Conservation (phyloP, 2,888 invertebrate species). For the Hydrotaea cyrtoneurina region DNA sequence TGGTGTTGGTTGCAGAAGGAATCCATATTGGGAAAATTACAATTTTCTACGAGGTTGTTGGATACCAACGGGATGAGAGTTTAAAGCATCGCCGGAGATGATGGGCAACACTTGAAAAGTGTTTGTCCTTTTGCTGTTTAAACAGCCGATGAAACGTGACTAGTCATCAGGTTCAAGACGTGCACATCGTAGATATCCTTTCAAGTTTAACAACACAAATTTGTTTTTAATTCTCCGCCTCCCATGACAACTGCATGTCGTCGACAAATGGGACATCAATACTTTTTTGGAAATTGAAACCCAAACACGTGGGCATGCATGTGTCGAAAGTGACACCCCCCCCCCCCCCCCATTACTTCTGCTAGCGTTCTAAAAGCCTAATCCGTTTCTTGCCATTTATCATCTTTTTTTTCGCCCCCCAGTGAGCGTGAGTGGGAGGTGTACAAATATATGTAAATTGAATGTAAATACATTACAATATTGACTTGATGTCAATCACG, state of each 20-base stretch:
- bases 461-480: conserved; percentile 2
- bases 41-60: background rate
- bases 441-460: too few species aligned
- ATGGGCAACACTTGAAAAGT: too few species aligned
- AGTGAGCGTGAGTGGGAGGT: too few species aligned
- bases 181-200: too few species aligned
- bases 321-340: too few species aligned
- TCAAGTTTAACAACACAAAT: conserved; percentile 24
- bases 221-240: conserved; percentile 54
- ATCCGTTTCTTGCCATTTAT: too few species aligned
- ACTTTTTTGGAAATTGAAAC: too few species aligned
- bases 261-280: background rate
- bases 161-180: background rate
- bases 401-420: too few species aligned
- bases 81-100: background rate
- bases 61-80: background rate
- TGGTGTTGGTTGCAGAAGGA: background rate
- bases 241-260: conserved; percentile 37
- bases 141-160: conserved; percentile 35
- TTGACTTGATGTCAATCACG: conserved; percentile 1
- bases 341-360: too few species aligned
- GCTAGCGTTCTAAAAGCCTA: too few species aligned
- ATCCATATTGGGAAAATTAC: background rate
- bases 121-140: background rate
- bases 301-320: too few species aligned